Evolutionary conservation across 2,888 invertebrate genomes (phyloP).

Genomic region (Meloe dianella): DNA sequence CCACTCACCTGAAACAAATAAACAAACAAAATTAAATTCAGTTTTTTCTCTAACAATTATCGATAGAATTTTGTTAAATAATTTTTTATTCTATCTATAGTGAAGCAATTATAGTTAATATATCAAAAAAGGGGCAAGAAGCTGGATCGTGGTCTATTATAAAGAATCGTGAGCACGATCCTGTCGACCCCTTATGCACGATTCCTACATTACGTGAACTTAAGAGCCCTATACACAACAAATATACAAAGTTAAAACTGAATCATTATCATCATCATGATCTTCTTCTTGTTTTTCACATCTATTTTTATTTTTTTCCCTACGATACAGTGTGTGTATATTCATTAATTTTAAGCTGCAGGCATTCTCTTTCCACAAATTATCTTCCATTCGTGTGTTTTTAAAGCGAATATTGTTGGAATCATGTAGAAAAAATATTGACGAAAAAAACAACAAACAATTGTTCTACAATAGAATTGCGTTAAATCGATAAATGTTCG

Average conservation of each 20-base stretch:
- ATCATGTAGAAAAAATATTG: too few relatives aligned
- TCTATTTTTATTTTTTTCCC: not conserved
- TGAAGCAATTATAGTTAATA: constrained; percentile 36
- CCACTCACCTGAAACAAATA: constrained; percentile 30
- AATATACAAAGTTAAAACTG: constrained; percentile 10
- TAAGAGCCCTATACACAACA: constrained; percentile 28
- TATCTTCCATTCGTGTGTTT: constrained; percentile 19
- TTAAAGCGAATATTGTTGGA: not conserved
- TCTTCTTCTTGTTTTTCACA: not conserved
- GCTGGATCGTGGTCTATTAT: constrained; percentile 37
- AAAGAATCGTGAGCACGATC: constrained; percentile 37
- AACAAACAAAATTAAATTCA: constrained; percentile 17
- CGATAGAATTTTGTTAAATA: too few relatives aligned
- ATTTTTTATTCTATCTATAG: constrained; percentile 20
- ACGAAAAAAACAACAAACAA: too few relatives aligned
- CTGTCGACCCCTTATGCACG: constrained; percentile 34
- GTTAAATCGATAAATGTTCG: not conserved
- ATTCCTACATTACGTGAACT: constrained; percentile 37
- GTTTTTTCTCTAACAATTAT: too few relatives aligned
- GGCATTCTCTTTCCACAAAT: constrained; percentile 24
- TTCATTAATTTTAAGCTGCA: constrained; percentile 34
- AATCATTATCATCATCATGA: not conserved
- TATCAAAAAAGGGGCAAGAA: constrained; percentile 34
- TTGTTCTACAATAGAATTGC: too few relatives aligned
- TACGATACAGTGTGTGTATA: not conserved